phyloP scores from a whole-genome alignment of 2,888 invertebrate species.

The Drosophila koepferae region DNA sequence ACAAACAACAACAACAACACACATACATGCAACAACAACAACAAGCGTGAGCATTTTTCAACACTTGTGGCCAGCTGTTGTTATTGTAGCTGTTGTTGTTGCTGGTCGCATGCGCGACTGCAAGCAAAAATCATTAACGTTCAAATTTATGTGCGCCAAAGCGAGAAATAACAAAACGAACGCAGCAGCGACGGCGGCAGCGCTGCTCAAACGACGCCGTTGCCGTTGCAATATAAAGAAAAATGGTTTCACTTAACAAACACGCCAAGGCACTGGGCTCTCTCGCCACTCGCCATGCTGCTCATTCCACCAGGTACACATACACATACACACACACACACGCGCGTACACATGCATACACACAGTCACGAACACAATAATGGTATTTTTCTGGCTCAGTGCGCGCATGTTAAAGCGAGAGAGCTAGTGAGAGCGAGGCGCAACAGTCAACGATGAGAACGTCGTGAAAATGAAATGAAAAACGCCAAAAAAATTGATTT shows the following conservation, averaged over 20 bases:
- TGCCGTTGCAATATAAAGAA: slow-evolving; percentile 72
- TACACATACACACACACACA: slow-evolving; percentile 13
- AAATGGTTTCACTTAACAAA: slow-evolving; percentile 83
- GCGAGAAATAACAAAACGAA: slow-evolving; percentile 78
- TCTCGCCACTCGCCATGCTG: slow-evolving; percentile 22
- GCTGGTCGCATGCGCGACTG: slow-evolving; percentile 63
- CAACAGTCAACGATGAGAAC: slow-evolving; percentile 60
- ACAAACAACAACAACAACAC: slow-evolving; percentile 5
- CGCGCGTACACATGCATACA: background rate
- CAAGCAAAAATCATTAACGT: slow-evolving; percentile 80
- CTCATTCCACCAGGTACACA: slow-evolving; percentile 9
- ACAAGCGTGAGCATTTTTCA: slow-evolving; percentile 61
- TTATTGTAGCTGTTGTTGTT: slow-evolving; percentile 41
- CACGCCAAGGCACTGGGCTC: slow-evolving; percentile 69
- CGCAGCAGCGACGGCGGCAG: slow-evolving; percentile 27
- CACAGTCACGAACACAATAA: slow-evolving; percentile 50
- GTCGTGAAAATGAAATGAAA: slow-evolving; percentile 77
- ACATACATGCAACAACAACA: slow-evolving; percentile 14
- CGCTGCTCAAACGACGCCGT: slow-evolving; percentile 22
- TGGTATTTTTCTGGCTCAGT: slow-evolving; percentile 78
- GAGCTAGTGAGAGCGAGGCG: slow-evolving; percentile 53
- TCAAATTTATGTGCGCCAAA: slow-evolving; percentile 76
- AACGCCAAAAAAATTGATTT: slow-evolving; percentile 80
- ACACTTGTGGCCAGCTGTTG: slow-evolving; percentile 65
- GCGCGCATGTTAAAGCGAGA: slow-evolving; percentile 42